Evolutionary conservation across 2,888 invertebrate species (phyloP), one percentile per base, ranked within the genome.

Genomic region (Rhingia campestris): DNA sequence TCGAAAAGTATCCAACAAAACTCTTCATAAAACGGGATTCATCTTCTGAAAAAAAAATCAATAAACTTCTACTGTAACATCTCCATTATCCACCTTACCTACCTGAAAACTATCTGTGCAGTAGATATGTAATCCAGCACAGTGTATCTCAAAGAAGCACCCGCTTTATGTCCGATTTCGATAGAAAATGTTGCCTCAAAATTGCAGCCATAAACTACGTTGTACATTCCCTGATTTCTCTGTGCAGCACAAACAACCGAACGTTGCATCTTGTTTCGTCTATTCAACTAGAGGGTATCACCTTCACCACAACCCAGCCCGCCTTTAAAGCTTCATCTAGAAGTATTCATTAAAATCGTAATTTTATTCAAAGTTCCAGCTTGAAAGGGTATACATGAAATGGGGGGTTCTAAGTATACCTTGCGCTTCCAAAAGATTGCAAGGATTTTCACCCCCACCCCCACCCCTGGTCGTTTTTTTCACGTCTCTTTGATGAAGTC

Each of bases 301-400:
- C n/a, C n/a, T 14, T 58, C 30, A 37, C 66, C 33, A 7, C 45
- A n/a, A 14, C 9, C 10, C 14, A 14, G 43, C 22, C 33, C 30
- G 9, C 39, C 30, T 35, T 49, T 64, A 43, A 58, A 66, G 64
- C 47, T 32, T 22, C 43, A 63, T 33, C 69, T 51, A 56, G 39
- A 69, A 58, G 70, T 45, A 59, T 75, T 81, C 81, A 75, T 81
- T 81, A 81, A 70, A 51, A 66, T 45, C 54, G 81, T 64, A 75
- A 75, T 64, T 75, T 70, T 75, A 81, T 75, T 81, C 75, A 75
- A 81, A 81, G 51, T 75, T 70, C 51, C 58, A 51, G 63, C 51
- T 49, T 56, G 58, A 47, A 59, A 76, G 51, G 58, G 59, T 35
- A 39, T 49, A 30, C 14, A 14, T 32, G 30, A 0, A 22, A 22